Evolutionary conservation across 2,888 invertebrate genomes (phyloP).

Genomic region (Platycheirus rosarum): DNA sequence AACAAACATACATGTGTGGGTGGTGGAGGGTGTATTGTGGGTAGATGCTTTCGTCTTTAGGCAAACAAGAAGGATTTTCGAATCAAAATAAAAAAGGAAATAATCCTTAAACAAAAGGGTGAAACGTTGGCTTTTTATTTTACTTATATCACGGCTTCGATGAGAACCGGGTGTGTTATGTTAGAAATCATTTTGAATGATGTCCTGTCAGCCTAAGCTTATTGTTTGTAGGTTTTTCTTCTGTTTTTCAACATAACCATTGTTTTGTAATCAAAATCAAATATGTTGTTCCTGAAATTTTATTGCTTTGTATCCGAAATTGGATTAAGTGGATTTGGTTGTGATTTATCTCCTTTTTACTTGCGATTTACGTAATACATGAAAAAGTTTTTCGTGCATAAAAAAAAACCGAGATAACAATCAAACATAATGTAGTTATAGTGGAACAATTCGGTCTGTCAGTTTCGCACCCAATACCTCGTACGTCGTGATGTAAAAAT

Average conservation of each 20-base stretch:
- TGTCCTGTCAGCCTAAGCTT: not conserved
- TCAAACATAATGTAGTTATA: no score
- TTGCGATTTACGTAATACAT: no score
- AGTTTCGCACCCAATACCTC: no score
- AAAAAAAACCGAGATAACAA: no score
- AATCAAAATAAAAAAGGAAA: not conserved
- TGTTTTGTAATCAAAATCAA: no score
- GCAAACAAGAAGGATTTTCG: not conserved
- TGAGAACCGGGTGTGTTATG: not conserved
- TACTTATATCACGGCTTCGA: not conserved
- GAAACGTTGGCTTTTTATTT: not conserved
- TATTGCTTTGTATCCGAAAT: not conserved
- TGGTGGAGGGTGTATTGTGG: no score
- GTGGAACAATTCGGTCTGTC: no score
- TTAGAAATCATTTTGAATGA: not conserved
- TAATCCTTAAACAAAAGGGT: no score
- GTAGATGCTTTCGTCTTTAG: not conserved
- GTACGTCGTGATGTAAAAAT: no score
- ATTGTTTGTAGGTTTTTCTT: not conserved
- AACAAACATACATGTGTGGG: no score
- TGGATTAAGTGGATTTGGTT: not conserved
- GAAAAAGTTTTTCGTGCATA: no score
- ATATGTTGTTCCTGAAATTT: not conserved
- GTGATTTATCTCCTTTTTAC: not conserved
- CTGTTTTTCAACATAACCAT: not conserved